Evolutionary conservation across 1,140 invertebrate species (phyloP).

Genomic region (Arion vulgaris): DNA sequence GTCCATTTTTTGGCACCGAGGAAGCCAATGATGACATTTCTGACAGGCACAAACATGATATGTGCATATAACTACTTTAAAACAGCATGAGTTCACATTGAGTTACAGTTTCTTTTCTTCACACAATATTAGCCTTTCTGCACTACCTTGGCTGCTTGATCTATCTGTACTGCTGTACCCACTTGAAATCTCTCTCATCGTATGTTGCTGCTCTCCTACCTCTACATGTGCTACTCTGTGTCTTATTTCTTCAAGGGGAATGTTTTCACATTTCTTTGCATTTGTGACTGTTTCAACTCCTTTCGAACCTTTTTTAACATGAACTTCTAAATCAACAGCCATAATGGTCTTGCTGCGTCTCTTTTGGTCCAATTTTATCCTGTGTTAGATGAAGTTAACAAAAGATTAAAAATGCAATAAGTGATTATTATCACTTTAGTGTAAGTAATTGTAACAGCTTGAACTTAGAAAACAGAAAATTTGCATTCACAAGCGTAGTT

Average conservation of each 20-base stretch:
- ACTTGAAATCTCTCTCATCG: constrained; percentile 46
- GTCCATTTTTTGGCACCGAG: too few relatives aligned
- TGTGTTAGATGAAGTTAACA: constrained; percentile 13
- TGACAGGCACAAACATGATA: too few relatives aligned
- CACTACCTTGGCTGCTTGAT: constrained; percentile 49
- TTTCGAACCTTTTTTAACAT: constrained; percentile 24
- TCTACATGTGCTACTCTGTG: neutral
- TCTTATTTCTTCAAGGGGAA: constrained; percentile 17
- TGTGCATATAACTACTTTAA: too few relatives aligned
- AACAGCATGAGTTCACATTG: too few relatives aligned
- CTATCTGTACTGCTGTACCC: constrained; percentile 55
- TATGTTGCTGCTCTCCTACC: neutral
- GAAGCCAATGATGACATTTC: too few relatives aligned
- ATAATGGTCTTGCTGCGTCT: constrained; percentile 16
- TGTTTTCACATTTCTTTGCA: constrained; percentile 10
- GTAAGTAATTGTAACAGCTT: too few relatives aligned
- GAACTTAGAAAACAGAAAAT: too few relatives aligned
- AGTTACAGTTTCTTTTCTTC: constrained; percentile 4
- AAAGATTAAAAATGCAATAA: neutral
- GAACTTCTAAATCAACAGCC: constrained; percentile 35
- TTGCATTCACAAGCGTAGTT: too few relatives aligned
- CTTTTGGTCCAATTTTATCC: constrained; percentile 41
- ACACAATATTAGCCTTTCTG: constrained; percentile 43
- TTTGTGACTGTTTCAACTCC: constrained; percentile 38
- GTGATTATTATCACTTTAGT: too few relatives aligned